Percentiles rank a stretch among this genome's conserved stretches.
phyloP scores from a whole-genome alignment of 2,113 vertebrate species.

The Gopherus flavomarginatus region DNA sequence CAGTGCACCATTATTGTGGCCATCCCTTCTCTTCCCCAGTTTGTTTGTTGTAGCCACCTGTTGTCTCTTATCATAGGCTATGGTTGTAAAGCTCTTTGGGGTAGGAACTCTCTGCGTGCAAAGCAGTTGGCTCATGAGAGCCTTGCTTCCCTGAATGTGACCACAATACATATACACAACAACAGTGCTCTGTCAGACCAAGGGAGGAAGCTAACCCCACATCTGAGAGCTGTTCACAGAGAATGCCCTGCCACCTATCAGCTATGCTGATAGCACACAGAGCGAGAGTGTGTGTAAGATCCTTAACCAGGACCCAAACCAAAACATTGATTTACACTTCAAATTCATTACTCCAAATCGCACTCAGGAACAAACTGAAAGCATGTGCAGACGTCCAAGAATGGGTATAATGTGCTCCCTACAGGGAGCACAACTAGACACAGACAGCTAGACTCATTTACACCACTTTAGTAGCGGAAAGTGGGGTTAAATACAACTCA shows the following conservation, averaged over 20 bases:
- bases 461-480: neutral
- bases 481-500: neutral
- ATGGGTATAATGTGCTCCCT: rapidly evolving
- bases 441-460: neutral
- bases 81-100: neutral
- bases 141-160: neutral
- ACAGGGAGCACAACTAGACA: neutral
- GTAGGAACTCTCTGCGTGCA: neutral
- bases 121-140: neutral
- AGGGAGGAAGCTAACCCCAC: neutral
- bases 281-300: neutral
- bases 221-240: neutral
- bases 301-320: neutral
- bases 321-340: neutral
- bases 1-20: neutral
- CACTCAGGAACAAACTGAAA: neutral
- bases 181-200: neutral
- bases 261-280: neutral
- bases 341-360: neutral
- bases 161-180: neutral
- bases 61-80: neutral
- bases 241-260: neutral
- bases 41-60: neutral
- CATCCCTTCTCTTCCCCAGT: neutral
- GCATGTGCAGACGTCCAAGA: neutral